A percentile compares a stretch with the other conserved stretches of the same genome.
phyloP scores from a whole-genome alignment of 2,797 vertebrate genomes.

The Halcyon leucocephala region DNA sequence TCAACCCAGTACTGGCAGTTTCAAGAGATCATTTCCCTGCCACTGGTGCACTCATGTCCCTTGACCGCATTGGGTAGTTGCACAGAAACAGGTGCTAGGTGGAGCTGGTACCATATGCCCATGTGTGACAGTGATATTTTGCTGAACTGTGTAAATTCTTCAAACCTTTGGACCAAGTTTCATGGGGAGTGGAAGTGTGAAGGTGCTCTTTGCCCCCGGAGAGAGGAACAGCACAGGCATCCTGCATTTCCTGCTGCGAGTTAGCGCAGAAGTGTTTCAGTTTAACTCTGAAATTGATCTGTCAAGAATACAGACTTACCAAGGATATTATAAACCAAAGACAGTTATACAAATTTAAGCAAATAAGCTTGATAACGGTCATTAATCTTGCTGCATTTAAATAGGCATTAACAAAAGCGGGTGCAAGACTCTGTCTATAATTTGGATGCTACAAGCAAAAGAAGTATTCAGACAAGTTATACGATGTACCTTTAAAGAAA shows the following conservation, averaged over 20 bases:
- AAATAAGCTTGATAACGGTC: background rate
- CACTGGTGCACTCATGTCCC: background rate
- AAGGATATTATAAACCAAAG: background rate
- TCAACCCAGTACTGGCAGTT: constrained; percentile 38
- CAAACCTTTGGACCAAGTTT: background rate
- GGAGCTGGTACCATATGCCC: background rate
- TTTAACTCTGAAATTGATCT: background rate
- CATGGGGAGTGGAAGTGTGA: no score
- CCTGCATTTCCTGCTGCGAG: background rate
- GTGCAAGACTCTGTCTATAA: background rate
- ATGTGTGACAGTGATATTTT: background rate
- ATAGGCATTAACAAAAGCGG: background rate
- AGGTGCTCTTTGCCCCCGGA: background rate
- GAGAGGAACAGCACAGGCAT: background rate
- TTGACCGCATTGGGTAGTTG: background rate
- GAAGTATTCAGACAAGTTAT: background rate
- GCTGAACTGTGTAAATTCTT: background rate
- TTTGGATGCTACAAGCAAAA: background rate
- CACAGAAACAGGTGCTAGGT: background rate
- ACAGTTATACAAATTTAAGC: background rate
- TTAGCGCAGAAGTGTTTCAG: background rate
- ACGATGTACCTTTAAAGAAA: background rate
- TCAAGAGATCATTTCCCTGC: background rate
- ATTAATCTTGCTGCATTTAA: background rate
- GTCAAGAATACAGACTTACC: background rate